These are phyloP conservation scores for Myiotriccus ornatus DNA, from an alignment of 2,797 vertebrate species.

Conservation along the genomic window DNA sequence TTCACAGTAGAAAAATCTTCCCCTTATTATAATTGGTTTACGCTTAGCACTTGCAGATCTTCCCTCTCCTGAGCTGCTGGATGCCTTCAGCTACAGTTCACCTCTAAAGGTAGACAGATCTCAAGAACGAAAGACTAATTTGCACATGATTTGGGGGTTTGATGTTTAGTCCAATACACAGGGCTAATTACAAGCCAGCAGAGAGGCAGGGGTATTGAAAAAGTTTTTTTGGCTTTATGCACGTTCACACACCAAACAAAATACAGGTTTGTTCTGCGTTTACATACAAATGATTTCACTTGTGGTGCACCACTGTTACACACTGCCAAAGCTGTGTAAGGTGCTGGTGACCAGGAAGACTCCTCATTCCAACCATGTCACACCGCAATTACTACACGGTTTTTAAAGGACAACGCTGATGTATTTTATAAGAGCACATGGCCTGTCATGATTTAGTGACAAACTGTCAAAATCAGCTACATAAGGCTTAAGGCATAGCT, in stretches of 20 bases:
- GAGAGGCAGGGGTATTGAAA: not conserved
- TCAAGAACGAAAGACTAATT: not conserved
- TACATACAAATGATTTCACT: not conserved
- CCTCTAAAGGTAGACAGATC: not conserved
- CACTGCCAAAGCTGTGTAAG: not conserved
- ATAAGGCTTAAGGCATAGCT: not conserved
- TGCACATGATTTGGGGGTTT: not conserved
- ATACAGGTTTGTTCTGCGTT: not conserved
- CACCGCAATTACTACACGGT: not conserved
- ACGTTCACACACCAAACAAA: not conserved
- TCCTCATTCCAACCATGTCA: not conserved
- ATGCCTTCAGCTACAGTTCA: not conserved
- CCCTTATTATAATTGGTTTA: conserved; percentile 3
- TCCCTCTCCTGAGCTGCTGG: not conserved
- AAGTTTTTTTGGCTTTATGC: not conserved
- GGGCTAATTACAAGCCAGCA: not conserved
- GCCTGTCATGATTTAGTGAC: not conserved
- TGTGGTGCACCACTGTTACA: not conserved
- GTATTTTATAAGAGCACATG: not conserved
- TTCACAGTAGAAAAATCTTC: conserved; percentile 19
- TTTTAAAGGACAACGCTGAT: not conserved
- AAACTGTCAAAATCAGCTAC: not conserved
- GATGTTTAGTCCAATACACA: not conserved
- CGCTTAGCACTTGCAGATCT: not conserved
- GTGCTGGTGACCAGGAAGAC: not conserved